Evolutionary conservation across 37 sponge, comb jelly and placozoan species (phyloP).

Genomic region (Cladorhizidae sp.): DNA sequence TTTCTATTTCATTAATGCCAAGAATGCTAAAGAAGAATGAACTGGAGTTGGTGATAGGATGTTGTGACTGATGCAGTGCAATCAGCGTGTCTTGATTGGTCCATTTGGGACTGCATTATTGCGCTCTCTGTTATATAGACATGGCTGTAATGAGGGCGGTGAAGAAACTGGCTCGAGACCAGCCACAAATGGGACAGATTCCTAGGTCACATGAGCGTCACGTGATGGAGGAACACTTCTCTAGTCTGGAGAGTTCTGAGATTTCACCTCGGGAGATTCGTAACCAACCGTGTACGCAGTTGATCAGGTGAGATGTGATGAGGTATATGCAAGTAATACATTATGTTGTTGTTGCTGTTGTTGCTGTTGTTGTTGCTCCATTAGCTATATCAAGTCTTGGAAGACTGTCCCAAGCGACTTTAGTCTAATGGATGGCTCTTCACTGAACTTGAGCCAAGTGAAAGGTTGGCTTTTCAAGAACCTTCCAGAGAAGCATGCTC

Average conservation of each 20-base stretch:
- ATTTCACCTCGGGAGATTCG: conserved; percentile 1
- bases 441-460: conserved; percentile 21
- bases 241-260: conserved; percentile 13
- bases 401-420: conserved; percentile 35
- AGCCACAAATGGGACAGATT: neutral
- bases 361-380: conserved; percentile 26
- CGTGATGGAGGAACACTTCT: conserved; percentile 10
- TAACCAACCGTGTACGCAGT: neutral
- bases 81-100: no score
- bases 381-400: conserved; percentile 67
- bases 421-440: neutral
- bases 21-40: no score
- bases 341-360: conserved; percentile 15
- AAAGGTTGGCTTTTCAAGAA: conserved; percentile 71
- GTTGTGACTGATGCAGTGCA: no score
- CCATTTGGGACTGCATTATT: no score
- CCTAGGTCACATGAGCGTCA: neutral
- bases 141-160: conserved; percentile 1
- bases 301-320: conserved; percentile 22
- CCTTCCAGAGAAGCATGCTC: conserved; percentile 45
- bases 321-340: conserved; percentile 9
- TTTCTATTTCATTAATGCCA: no score
- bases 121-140: no score
- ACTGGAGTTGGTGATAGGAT: no score
- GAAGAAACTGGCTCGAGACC: neutral